Evolutionary conservation across 35 echinoderm and acorn worm genomes (phyloP), one percentile per base, ranked within the genome.

Genomic region (Patiria miniata): DNA sequence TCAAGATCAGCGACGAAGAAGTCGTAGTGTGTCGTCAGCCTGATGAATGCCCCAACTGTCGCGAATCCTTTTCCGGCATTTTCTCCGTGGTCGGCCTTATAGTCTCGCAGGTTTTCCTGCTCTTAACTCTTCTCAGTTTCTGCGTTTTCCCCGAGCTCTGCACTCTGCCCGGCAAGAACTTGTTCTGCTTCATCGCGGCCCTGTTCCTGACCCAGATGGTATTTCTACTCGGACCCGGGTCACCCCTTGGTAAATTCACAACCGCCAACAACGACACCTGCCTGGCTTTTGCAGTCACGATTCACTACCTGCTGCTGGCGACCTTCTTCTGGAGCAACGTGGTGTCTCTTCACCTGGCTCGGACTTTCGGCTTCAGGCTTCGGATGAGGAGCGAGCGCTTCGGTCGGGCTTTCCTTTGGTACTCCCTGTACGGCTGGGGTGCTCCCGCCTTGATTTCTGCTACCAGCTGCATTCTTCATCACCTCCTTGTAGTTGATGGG

Each of bases 311-410:
- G 6, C 61, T 69, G 61, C 22, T 69, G 61, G 61, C 61, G 18
- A 23, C 28, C 61, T 69, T 69, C 34, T 69, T 69, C 61, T 69
- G 61, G 61, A 69, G 61, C 34, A 69, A 69, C 61, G 34, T 69
- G 23, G 34, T 69, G 23, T 69, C 61, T 21, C 29, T 69, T 9
- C 61, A 69, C 61, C 34, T 69, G 19, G 61, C 34, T 10, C 61
- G 61, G 2, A 69, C 61, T 12, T 69, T 69, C 61, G 61, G 61
- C 61, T 15, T 69, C 61, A 34, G 26, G 23, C 23, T 69, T 21
- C 61, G 26, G 7, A 69, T 69, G 61, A 21, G 26, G 61, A 68
- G 8, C 0, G 0, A 0, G n/a, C 7, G 23, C 61, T 26, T 32
- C 61, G 2, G 26, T 10, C 18, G 61, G 34, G 61, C 15, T 32